Conservation (phyloP, 2,113 vertebrate genomes). For the Corynorhinus townsendii region DNA sequence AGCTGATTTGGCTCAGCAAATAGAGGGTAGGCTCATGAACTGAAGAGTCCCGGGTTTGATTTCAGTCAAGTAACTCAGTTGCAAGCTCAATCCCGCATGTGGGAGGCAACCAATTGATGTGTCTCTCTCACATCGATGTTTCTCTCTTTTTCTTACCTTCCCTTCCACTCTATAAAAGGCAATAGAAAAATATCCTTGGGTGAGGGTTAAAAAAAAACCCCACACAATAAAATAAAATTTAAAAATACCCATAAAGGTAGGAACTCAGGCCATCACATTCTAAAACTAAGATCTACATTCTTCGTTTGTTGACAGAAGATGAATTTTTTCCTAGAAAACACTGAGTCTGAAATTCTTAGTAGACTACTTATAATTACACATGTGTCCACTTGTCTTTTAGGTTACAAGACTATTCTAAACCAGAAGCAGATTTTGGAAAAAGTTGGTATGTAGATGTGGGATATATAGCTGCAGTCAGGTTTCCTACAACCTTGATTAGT, state of each 20-base stretch:
- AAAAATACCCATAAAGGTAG: background rate
- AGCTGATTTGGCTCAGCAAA: too few species aligned
- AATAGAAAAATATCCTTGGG: too few species aligned
- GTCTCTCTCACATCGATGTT: too few species aligned
- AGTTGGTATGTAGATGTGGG: conserved; percentile 72
- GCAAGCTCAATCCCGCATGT: too few species aligned
- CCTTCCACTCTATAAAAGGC: too few species aligned
- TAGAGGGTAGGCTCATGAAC: too few species aligned
- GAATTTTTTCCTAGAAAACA: background rate
- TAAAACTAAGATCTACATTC: background rate
- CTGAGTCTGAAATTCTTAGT: background rate
- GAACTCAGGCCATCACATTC: background rate
- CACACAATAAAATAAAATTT: too few species aligned
- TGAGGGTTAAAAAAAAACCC: too few species aligned
- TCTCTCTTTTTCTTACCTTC: too few species aligned
- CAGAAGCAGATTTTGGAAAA: conserved; percentile 75
- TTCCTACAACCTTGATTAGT: conserved; percentile 63
- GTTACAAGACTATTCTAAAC: conserved; percentile 55
- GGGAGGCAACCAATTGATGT: too few species aligned
- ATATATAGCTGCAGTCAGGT: conserved; percentile 71
- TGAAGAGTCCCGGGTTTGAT: too few species aligned
- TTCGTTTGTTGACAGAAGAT: background rate
- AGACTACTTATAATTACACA: background rate
- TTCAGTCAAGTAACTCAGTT: too few species aligned
- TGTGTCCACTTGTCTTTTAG: conserved; percentile 68